A percentile compares a stretch with the other conserved stretches of the same genome.
phyloP scores from a whole-genome alignment of 1,140 invertebrate genomes.

The Aethina tumida region DNA sequence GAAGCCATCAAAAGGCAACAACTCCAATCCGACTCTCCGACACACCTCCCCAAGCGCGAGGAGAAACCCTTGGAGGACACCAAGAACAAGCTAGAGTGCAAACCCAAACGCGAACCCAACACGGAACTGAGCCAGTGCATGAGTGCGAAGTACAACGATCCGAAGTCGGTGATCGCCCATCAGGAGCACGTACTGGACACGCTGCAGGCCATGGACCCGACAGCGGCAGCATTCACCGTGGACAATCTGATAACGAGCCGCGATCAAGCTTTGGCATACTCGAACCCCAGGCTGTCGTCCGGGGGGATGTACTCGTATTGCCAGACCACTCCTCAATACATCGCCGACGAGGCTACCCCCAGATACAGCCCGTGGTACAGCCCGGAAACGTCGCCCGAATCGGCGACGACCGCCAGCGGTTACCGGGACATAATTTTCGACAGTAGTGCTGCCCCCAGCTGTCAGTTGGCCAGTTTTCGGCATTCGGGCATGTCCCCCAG shows the following conservation, averaged over 20 bases:
- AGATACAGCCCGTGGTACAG: conserved; percentile 44
- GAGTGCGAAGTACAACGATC: conserved; percentile 32
- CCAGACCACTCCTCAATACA: conserved; percentile 39
- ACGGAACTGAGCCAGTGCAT: conserved; percentile 39
- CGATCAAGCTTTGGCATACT: conserved; percentile 33
- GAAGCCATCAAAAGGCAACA: conserved; percentile 73
- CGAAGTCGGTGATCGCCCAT: conserved; percentile 36
- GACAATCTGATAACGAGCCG: conserved; percentile 42
- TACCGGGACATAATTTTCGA: conserved; percentile 34
- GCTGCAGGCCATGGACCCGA: conserved; percentile 38
- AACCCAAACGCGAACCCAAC: conserved; percentile 53
- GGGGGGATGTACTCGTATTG: conserved; percentile 36
- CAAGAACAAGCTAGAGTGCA: conserved; percentile 44
- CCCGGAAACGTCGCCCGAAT: conserved; percentile 43
- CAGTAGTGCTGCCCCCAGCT: conserved; percentile 38
- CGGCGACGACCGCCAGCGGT: conserved; percentile 34
- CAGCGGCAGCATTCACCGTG: conserved; percentile 41
- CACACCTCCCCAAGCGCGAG: conserved; percentile 34
- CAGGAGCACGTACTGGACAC: conserved; percentile 40
- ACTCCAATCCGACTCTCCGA: conserved; percentile 37
- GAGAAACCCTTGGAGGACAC: conserved; percentile 39
- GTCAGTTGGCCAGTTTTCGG: conserved; percentile 47
- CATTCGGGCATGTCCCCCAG: conserved; percentile 43
- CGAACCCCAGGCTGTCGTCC: conserved; percentile 39
- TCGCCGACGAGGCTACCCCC: conserved; percentile 41